A percentile compares a stretch with the other conserved stretches of the same genome.
phyloP scores from a whole-genome alignment of 2,797 vertebrate species.

The Euthynnus affinis region DNA sequence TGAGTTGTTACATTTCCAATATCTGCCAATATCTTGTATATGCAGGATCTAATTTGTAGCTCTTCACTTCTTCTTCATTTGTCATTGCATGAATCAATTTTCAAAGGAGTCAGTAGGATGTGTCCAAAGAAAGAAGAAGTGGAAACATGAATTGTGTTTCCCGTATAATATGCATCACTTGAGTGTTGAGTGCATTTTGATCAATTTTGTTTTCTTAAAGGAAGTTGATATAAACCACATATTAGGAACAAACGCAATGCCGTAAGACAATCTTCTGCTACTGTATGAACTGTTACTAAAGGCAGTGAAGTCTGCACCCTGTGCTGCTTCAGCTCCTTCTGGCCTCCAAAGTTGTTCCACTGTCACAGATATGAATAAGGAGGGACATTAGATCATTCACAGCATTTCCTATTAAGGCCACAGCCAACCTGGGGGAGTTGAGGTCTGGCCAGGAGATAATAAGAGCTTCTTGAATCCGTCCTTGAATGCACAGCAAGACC shows the following conservation, averaged over 20 bases:
- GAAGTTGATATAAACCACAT: slow-evolving; percentile 14
- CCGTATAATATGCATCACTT: neutral
- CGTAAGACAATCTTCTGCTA: neutral
- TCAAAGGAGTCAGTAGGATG: neutral
- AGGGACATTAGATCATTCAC: slow-evolving; percentile 59
- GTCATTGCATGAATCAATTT: no score
- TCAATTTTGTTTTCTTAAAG: neutral
- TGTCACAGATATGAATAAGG: slow-evolving; percentile 45
- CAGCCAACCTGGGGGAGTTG: slow-evolving; percentile 47
- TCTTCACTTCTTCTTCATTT: no score
- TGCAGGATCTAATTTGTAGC: neutral
- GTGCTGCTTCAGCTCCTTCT: slow-evolving; percentile 39
- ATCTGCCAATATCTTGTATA: neutral
- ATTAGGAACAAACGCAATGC: neutral
- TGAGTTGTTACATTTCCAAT: neutral
- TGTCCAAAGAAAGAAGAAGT: slow-evolving; percentile 22
- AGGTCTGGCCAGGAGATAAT: slow-evolving; percentile 54
- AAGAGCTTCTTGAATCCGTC: slow-evolving; percentile 42
- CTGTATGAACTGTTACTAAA: neutral
- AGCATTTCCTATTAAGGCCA: slow-evolving; percentile 59
- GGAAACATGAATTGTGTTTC: neutral
- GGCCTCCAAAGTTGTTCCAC: slow-evolving; percentile 57
- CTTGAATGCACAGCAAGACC: slow-evolving; percentile 45
- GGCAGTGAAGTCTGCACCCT: slow-evolving; percentile 17
- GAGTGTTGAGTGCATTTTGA: neutral